Evolutionary conservation across 2,888 invertebrate species (phyloP).

Genomic region (Leptinotarsa rubiginosa): DNA sequence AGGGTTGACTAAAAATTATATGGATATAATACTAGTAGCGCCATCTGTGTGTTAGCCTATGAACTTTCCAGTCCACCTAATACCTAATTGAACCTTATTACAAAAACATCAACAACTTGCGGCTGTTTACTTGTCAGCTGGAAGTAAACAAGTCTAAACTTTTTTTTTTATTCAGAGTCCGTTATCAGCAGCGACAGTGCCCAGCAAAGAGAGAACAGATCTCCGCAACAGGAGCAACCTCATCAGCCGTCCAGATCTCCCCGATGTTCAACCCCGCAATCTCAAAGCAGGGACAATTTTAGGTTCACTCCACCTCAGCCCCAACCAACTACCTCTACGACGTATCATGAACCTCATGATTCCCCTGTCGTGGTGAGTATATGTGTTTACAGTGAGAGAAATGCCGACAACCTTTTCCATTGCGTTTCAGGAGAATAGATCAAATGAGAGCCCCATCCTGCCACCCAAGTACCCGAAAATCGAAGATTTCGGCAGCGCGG

Average conservation of each 20-base stretch:
- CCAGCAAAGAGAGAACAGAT: constrained; percentile 33
- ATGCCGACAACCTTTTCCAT: not conserved
- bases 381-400: not conserved
- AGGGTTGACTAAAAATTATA: no score
- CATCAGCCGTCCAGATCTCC: constrained; percentile 30
- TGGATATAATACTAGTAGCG: no score
- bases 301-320: constrained; percentile 16
- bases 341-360: constrained; percentile 13
- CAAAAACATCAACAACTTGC: no score
- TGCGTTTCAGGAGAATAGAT: constrained; percentile 28
- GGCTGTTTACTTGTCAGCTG: no score
- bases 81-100: no score
- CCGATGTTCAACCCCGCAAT: constrained; percentile 29
- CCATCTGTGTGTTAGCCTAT: no score
- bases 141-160: not conserved
- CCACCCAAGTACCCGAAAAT: constrained; percentile 62
- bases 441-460: constrained; percentile 50
- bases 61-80: no score
- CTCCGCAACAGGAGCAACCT: constrained; percentile 33
- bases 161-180: constrained; percentile 49
- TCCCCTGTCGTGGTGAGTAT: constrained; percentile 19
- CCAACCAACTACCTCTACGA: constrained; percentile 47
- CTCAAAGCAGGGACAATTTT: constrained; percentile 21
- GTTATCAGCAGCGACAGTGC: constrained; percentile 46
- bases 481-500: constrained; percentile 65